Percentiles rank a stretch among this genome's conserved stretches.
phyloP scores from a whole-genome alignment of 92 coral and sea anemone genomes.

The Palythoa caribaeorum region DNA sequence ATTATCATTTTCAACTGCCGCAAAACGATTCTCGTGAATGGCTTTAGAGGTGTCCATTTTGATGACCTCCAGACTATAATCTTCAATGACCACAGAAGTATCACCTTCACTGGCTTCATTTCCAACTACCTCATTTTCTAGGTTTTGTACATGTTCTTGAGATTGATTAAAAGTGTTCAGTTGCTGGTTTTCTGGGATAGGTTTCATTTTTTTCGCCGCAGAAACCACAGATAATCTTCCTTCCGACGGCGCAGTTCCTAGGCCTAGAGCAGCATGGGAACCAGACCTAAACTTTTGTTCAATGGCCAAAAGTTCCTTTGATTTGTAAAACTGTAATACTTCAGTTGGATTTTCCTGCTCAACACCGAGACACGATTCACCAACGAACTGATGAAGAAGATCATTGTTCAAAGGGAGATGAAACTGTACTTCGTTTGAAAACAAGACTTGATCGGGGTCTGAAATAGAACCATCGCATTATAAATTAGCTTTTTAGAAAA shows the following conservation, averaged over 20 bases:
- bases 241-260: slow-evolving; percentile 7
- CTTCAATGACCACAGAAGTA: background rate
- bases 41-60: background rate
- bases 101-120: background rate
- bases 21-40: background rate
- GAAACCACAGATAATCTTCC: slow-evolving; percentile 37
- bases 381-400: slow-evolving; percentile 38
- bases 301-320: slow-evolving; percentile 67
- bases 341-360: slow-evolving; percentile 1
- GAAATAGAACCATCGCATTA: background rate
- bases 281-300: slow-evolving; percentile 56
- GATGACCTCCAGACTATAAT: background rate
- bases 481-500: background rate
- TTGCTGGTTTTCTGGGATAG: slow-evolving; percentile 76
- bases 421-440: slow-evolving; percentile 85
- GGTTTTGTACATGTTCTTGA: background rate
- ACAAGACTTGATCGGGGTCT: slow-evolving; percentile 64
- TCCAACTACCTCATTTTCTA: background rate
- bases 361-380: background rate
- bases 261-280: slow-evolving; percentile 1
- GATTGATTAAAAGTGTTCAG: slow-evolving; percentile 38
- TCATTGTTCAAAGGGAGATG: slow-evolving; percentile 76
- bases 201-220: slow-evolving; percentile 53
- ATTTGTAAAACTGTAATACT: slow-evolving; percentile 28
- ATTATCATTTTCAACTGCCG: background rate